A percentile compares a stretch with the other conserved stretches of the same genome.
Conservation (phyloP, 2,888 invertebrate species). For the Cynaeus angustus region DNA sequence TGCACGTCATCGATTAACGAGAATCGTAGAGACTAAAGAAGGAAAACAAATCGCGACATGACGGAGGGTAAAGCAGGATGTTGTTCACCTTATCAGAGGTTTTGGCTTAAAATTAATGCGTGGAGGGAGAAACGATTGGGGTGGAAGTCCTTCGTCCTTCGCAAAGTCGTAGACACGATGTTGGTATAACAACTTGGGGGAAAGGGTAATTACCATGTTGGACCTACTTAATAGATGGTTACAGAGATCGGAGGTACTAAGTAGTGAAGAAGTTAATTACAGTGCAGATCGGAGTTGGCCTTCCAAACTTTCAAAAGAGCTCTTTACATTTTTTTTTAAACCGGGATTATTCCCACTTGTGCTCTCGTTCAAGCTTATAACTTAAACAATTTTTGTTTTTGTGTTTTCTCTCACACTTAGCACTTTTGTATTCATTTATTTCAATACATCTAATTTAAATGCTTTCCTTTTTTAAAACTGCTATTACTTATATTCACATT, state of each 20-base stretch:
- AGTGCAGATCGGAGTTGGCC: neutral
- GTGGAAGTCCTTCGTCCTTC: constrained; percentile 17
- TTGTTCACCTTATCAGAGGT: constrained; percentile 27
- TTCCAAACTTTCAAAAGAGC: neutral
- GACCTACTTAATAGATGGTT: neutral
- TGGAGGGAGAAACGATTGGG: neutral
- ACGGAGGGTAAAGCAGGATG: constrained; percentile 23
- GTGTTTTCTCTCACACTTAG: too few relatives aligned
- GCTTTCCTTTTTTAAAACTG: too few relatives aligned
- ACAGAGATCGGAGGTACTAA: neutral
- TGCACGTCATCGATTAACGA: constrained; percentile 43
- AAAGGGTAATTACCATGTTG: constrained; percentile 4
- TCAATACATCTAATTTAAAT: too few relatives aligned
- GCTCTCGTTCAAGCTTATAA: too few relatives aligned
- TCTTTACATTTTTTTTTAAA: neutral
- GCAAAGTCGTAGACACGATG: constrained; percentile 4
- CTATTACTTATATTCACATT: too few relatives aligned
- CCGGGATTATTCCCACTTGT: too few relatives aligned
- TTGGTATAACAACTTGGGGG: neutral
- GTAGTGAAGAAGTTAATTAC: constrained; percentile 2
- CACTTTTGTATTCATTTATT: too few relatives aligned
- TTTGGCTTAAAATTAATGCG: constrained; percentile 32
- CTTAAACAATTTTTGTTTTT: too few relatives aligned
- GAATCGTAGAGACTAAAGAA: constrained; percentile 16
- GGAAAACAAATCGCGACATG: constrained; percentile 36